phyloP scores from a whole-genome alignment of 2,888 invertebrate species.

The Nomada fabriciana region DNA sequence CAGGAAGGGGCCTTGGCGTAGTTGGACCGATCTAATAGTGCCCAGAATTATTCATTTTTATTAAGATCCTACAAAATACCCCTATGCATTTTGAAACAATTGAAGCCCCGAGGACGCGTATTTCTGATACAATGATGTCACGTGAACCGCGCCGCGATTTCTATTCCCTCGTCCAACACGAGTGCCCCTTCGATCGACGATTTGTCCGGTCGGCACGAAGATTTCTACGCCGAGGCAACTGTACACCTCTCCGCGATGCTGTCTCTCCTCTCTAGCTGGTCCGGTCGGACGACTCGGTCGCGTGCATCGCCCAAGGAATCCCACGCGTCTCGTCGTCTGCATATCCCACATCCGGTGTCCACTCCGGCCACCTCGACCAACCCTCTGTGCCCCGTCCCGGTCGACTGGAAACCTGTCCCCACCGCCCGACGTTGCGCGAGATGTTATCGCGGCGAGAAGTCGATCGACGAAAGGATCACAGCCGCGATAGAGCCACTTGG shows the following conservation, averaged over 20 bases:
- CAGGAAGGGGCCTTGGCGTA: too few relatives aligned
- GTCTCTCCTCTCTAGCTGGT: slow-evolving; percentile 10
- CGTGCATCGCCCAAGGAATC: slow-evolving; percentile 68
- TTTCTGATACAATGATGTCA: too few relatives aligned
- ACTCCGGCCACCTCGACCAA: slow-evolving; percentile 48
- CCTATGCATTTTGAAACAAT: too few relatives aligned
- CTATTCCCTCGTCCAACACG: background rate
- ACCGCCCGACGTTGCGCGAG: slow-evolving; percentile 40
- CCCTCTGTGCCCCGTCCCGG: slow-evolving; percentile 24
- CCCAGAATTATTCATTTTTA: too few relatives aligned
- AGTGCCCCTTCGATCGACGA: slow-evolving; percentile 32
- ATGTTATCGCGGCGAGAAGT: slow-evolving; percentile 63
- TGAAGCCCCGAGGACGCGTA: too few relatives aligned
- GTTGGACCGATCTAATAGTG: too few relatives aligned
- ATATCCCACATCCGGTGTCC: slow-evolving; percentile 79
- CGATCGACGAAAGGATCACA: slow-evolving; percentile 62
- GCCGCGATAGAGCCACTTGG: background rate
- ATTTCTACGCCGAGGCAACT: slow-evolving; percentile 41
- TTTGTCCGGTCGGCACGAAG: slow-evolving; percentile 37
- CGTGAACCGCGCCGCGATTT: background rate
- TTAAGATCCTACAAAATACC: too few relatives aligned
- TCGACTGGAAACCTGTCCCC: slow-evolving; percentile 61
- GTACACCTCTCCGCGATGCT: slow-evolving; percentile 39
- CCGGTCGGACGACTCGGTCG: slow-evolving; percentile 39
- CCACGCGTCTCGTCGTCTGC: slow-evolving; percentile 78